phyloP scores from a whole-genome alignment of 2,113 vertebrate genomes.

The Pedetes capensis region DNA sequence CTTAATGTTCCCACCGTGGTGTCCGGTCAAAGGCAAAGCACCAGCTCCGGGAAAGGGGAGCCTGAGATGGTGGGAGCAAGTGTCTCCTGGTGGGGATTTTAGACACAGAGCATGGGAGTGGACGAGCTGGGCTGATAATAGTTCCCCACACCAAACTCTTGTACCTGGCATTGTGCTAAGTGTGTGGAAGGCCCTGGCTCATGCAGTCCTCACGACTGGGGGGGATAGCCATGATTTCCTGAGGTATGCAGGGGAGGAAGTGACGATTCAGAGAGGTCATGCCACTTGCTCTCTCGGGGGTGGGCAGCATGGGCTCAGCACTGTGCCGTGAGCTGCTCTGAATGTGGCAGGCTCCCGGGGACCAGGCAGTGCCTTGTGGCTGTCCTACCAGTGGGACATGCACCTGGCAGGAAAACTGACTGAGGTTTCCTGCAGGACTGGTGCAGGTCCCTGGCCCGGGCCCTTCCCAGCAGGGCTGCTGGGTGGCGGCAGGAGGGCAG shows the following conservation, averaged over 20 bases:
- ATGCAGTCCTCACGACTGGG: not conserved
- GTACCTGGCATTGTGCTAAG: not conserved
- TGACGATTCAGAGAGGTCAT: not conserved
- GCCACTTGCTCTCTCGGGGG: not conserved
- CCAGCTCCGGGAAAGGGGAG: not conserved
- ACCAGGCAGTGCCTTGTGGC: not conserved
- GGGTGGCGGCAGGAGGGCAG: too few species aligned
- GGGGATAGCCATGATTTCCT: too few species aligned
- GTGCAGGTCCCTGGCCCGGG: accelerated
- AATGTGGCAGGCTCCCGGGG: not conserved
- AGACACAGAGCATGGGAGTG: not conserved
- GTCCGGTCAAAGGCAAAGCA: not conserved
- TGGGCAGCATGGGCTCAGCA: not conserved
- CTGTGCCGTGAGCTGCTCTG: not conserved
- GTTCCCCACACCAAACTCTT: not conserved
- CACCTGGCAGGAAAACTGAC: not conserved
- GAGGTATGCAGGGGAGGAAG: not conserved
- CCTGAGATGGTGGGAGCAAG: not conserved
- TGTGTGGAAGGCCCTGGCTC: not conserved
- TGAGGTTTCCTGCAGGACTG: not conserved
- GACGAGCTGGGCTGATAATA: not conserved
- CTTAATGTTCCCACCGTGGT: not conserved
- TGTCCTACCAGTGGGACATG: too few species aligned
- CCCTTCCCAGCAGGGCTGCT: accelerated
- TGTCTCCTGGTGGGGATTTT: too few species aligned